Conservation (phyloP, 2,113 vertebrate species). For the Pituophis catenifer region DNA sequence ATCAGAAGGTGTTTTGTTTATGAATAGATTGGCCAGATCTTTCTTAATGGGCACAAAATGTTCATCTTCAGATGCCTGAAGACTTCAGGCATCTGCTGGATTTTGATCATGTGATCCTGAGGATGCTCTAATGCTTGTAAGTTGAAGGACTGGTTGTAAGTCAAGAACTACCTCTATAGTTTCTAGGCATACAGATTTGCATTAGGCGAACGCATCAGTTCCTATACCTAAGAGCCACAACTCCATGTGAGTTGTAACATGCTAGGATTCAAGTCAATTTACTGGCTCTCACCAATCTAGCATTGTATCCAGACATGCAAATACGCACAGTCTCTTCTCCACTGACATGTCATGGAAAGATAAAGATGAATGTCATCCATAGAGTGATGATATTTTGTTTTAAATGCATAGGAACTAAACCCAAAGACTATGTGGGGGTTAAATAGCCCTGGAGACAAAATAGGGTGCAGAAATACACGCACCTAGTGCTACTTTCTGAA, state of each 20-base stretch:
- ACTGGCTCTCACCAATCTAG: background rate
- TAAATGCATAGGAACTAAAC: background rate
- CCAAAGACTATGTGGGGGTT: background rate
- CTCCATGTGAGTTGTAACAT: background rate
- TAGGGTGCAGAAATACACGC: background rate
- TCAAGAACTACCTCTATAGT: background rate
- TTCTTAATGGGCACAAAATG: too few relatives aligned
- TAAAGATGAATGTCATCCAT: background rate
- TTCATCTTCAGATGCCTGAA: too few relatives aligned
- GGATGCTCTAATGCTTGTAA: background rate
- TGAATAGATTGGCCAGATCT: too few relatives aligned
- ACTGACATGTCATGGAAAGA: background rate
- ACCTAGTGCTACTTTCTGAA: background rate
- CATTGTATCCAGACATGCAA: background rate
- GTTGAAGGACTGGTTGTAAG: background rate
- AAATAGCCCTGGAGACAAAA: background rate
- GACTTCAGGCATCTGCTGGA: too few relatives aligned
- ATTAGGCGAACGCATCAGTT: background rate
- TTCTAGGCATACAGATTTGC: background rate
- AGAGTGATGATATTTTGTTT: background rate
- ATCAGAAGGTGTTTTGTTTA: too few relatives aligned
- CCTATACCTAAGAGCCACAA: background rate
- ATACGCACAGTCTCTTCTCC: background rate
- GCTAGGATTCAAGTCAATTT: background rate
- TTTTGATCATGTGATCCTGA: background rate